A percentile compares a stretch with the other conserved stretches of the same genome.
Evolutionary conservation across 2,113 vertebrate genomes (phyloP).

Genomic region (Strix aluco): DNA sequence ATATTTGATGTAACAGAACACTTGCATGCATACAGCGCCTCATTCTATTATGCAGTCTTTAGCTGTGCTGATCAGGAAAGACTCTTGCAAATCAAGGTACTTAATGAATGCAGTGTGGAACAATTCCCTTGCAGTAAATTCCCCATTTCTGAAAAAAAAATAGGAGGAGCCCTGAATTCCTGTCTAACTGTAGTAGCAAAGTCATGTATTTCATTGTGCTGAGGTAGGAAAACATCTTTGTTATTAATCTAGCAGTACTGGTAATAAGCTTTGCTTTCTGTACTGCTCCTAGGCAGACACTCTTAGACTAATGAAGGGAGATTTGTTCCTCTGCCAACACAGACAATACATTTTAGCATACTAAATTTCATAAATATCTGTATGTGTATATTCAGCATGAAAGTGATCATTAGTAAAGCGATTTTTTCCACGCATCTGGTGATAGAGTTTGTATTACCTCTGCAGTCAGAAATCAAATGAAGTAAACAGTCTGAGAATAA

Average conservation of each 20-base stretch:
- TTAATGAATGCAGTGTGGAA: background rate
- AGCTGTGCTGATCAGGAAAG: background rate
- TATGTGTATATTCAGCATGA: background rate
- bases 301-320: background rate
- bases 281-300: background rate
- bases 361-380: background rate
- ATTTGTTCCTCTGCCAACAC: background rate
- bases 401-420: background rate
- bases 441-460: background rate
- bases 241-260: background rate
- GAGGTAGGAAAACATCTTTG: background rate
- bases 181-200: background rate
- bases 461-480: background rate
- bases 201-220: background rate
- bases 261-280: background rate
- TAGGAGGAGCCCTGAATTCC: background rate
- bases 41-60: background rate
- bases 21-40: rapidly evolving
- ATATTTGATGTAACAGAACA: background rate
- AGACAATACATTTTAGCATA: background rate
- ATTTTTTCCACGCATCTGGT: background rate
- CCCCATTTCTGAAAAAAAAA: background rate
- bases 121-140: background rate
- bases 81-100: background rate
- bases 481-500: background rate